Evolutionary conservation across 1,140 invertebrate genomes (phyloP).

Genomic region (Bicyclus anynana): DNA sequence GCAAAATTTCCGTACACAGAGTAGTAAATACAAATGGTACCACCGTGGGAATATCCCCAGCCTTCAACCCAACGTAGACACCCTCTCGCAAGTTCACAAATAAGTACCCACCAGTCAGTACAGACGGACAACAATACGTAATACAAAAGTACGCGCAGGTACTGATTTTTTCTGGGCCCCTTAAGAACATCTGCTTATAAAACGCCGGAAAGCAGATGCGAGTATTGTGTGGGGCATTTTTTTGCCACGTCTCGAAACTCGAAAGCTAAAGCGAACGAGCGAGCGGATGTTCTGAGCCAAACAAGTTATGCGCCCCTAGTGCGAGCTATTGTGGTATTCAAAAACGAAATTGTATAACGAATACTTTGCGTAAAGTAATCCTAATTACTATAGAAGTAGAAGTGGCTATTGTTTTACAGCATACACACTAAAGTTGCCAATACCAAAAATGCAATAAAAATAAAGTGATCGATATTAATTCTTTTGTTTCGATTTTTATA

Average conservation of each 20-base stretch:
- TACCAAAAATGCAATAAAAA: too few species aligned
- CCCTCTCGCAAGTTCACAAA: constrained; percentile 43
- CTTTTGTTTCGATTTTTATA: too few species aligned
- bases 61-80: constrained; percentile 9
- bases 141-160: constrained; percentile 50
- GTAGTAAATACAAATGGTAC: constrained; percentile 4
- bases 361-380: too few species aligned
- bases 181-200: constrained; percentile 55
- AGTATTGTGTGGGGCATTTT: constrained; percentile 45
- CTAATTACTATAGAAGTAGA: too few species aligned
- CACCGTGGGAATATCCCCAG: constrained; percentile 31
- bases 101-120: constrained; percentile 28
- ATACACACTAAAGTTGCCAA: too few species aligned
- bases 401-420: too few species aligned
- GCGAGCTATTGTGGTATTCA: too few species aligned
- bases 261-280: constrained; percentile 14
- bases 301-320: constrained; percentile 17
- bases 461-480: too few species aligned
- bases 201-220: constrained; percentile 59
- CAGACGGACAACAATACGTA: constrained; percentile 39
- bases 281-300: constrained; percentile 31
- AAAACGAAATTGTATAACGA: too few species aligned
- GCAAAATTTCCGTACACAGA: constrained; percentile 1
- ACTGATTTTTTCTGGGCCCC: constrained; percentile 55
- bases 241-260: constrained; percentile 36